Conservation (phyloP, 2,888 invertebrate species). For the Odontocerum albicorne region DNA sequence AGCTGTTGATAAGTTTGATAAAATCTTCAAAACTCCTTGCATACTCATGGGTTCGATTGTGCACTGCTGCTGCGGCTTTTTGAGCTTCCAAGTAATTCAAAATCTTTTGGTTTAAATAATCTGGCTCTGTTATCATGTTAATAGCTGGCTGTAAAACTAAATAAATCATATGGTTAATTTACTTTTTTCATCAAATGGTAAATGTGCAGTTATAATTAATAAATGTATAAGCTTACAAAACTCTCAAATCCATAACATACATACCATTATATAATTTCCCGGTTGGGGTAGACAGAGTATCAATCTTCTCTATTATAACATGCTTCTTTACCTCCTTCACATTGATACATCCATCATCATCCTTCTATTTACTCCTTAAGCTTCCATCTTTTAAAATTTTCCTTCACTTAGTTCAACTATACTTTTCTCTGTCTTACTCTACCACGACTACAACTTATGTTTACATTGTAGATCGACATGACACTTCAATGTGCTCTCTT, state of each 20-base stretch:
- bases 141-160: conserved; percentile 80
- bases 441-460: no score
- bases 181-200: background rate
- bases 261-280: no score
- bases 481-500: no score
- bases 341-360: no score
- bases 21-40: conserved; percentile 90
- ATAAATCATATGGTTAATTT: conserved; percentile 33
- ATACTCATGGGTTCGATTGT: conserved; percentile 80
- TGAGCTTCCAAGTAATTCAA: conserved; percentile 81
- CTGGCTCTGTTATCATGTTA: conserved; percentile 84
- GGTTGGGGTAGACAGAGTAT: no score
- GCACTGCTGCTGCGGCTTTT: conserved; percentile 75
- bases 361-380: no score
- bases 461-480: no score
- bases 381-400: no score
- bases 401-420: no score
- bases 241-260: background rate
- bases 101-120: conserved; percentile 88
- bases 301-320: no score
- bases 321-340: no score
- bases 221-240: background rate
- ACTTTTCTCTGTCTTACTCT: no score
- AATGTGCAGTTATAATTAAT: background rate
- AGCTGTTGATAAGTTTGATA: conserved; percentile 78